Evolutionary conservation across 2,888 invertebrate genomes (phyloP), one percentile per base, ranked within the genome.

Genomic region (Folsomia candida): DNA sequence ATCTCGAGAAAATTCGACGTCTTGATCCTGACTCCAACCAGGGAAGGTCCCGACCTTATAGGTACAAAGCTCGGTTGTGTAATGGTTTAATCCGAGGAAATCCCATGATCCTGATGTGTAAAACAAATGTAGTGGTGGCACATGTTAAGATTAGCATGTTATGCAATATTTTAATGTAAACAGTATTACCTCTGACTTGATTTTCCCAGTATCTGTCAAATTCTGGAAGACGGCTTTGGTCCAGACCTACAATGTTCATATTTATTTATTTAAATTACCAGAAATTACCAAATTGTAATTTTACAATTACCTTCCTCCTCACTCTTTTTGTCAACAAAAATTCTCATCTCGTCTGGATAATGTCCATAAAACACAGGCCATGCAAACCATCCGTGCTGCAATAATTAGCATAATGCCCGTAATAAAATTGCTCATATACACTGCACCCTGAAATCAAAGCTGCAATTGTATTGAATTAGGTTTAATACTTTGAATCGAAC

Each of bases 41-140:
- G 64, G 58, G n/a, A 57, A 29, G 18, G 47, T 47, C 0, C 60
- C 62, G 18, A 65, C 60, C 20, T 61, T 47, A 1, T 47, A 54
- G 11, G 64, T 27, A 2, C 77, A 77, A 4, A 79, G 62, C 20
- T 74, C 58, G 1, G 81, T 78, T 0, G 83, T 81, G 80, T 85
- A 85, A 73, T 83, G 82, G 72, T 85, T 85, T 59, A 84, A 73
- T 2, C 84, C 85, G 26, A 85, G 76, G 71, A 84, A 84, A 77
- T 85, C 84, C 1, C 81, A 79, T 51, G 83, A 81, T 2, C 83
- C 84, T 37, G 14, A 4, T n/a, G n/a, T n/a, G n/a, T n/a, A n/a
- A n/a, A n/a, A n/a, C n/a, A n/a, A n/a, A n/a, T n/a, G n/a, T n/a
- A n/a, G n/a, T n/a, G n/a, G n/a, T n/a, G n/a, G n/a, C n/a, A n/a